Percentiles rank a stretch among this genome's conserved stretches.
Conservation (phyloP, 1,140 invertebrate species). For the Whitmania pigra region DNA sequence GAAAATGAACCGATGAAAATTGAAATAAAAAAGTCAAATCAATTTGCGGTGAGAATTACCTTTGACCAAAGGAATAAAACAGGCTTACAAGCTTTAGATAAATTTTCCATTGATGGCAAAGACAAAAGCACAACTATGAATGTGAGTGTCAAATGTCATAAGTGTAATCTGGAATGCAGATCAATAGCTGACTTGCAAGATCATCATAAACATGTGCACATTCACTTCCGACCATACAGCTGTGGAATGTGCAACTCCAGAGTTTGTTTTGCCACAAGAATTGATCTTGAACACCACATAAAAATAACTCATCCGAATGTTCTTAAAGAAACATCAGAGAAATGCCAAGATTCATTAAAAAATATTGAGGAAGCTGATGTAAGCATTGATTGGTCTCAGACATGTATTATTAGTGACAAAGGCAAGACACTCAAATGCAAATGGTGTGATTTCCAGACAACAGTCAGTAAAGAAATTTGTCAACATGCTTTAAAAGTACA, state of each 20-base stretch:
- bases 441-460: constrained; percentile 9
- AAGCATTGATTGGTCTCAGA: neutral
- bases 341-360: neutral
- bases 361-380: neutral
- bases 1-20: constrained; percentile 12
- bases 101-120: neutral
- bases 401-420: neutral
- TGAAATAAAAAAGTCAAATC: constrained; percentile 14
- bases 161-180: constrained; percentile 10
- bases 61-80: constrained; percentile 12
- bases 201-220: neutral
- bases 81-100: neutral
- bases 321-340: neutral
- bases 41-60: neutral
- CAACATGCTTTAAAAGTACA: constrained; percentile 6
- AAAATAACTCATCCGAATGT: constrained; percentile 2
- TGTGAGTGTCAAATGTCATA: neutral
- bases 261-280: neutral
- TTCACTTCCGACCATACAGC: constrained; percentile 5
- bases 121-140: neutral
- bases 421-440: neutral
- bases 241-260: neutral
- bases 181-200: neutral
- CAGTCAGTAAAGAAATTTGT: neutral
- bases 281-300: constrained; percentile 18